Percentiles rank a stretch among this genome's conserved stretches.
Conservation (phyloP, 2,797 vertebrate genomes). For the Percopsis omiscomaycus region DNA sequence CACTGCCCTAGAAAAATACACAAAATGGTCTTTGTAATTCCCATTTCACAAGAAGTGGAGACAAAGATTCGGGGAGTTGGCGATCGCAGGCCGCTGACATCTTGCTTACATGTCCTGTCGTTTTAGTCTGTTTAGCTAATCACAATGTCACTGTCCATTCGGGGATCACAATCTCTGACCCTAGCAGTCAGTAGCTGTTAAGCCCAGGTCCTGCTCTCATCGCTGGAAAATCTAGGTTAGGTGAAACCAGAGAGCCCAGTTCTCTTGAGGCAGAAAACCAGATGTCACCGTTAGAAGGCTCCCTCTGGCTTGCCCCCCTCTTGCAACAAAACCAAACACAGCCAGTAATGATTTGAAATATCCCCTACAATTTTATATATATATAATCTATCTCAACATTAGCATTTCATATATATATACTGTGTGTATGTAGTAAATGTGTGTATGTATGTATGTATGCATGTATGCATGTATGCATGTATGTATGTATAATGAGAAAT, state of each 20-base stretch:
- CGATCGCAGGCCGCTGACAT: neutral
- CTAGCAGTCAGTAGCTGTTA: slow-evolving; percentile 16
- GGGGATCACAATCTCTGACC: slow-evolving; percentile 16
- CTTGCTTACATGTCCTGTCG: slow-evolving; percentile 3
- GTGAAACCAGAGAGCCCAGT: slow-evolving; percentile 5
- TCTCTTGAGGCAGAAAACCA: slow-evolving; percentile 21
- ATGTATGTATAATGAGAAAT: no score
- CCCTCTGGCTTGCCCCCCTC: slow-evolving; percentile 27
- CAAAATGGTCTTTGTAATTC: neutral
- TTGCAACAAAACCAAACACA: slow-evolving; percentile 18
- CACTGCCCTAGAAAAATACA: slow-evolving; percentile 6
- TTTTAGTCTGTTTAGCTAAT: neutral
- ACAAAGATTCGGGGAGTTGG: neutral
- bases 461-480: no score
- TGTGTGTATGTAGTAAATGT: no score
- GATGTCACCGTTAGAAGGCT: slow-evolving; percentile 38
- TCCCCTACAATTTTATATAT: no score
- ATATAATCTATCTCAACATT: no score
- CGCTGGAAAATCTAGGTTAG: slow-evolving; percentile 29
- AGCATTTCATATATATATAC: no score
- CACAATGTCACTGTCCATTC: neutral
- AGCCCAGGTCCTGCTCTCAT: slow-evolving; percentile 8
- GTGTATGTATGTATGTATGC: no score
- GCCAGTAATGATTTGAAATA: neutral
- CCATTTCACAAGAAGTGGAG: neutral